These are phyloP conservation scores for Colius striatus DNA, from an alignment of 2,113 vertebrate species.

Conservation along the genomic window DNA sequence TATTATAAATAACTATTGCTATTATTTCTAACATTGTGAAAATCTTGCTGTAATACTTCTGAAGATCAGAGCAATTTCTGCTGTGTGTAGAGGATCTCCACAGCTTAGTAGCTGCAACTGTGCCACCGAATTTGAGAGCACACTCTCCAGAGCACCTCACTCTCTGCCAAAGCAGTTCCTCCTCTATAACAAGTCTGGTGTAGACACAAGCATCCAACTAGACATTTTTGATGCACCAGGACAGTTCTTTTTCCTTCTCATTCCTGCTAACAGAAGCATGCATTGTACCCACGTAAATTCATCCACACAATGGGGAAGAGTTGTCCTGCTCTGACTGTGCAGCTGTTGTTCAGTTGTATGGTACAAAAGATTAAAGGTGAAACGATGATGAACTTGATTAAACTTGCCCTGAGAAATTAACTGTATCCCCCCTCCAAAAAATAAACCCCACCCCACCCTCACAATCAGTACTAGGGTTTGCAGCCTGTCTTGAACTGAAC, in stretches of 20 bases:
- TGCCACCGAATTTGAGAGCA: neutral
- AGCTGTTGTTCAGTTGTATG: neutral
- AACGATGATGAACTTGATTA: neutral
- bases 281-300: slow-evolving; percentile 28
- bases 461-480: neutral
- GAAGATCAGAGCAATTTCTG: neutral
- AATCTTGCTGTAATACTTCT: neutral
- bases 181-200: neutral
- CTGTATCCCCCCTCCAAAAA: neutral
- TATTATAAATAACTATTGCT: too few species aligned
- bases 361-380: slow-evolving; percentile 8
- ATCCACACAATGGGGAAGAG: neutral
- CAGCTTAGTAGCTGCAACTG: neutral
- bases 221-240: neutral
- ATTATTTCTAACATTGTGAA: neutral
- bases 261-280: neutral
- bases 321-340: neutral
- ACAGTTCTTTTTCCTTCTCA: neutral
- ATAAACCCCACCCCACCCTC: neutral
- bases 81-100: neutral
- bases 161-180: neutral
- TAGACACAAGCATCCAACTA: neutral
- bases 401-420: neutral
- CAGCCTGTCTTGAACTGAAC: neutral
- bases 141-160: neutral